Conservation (phyloP, 2,113 vertebrate genomes). For the Halcyon malimbica region DNA sequence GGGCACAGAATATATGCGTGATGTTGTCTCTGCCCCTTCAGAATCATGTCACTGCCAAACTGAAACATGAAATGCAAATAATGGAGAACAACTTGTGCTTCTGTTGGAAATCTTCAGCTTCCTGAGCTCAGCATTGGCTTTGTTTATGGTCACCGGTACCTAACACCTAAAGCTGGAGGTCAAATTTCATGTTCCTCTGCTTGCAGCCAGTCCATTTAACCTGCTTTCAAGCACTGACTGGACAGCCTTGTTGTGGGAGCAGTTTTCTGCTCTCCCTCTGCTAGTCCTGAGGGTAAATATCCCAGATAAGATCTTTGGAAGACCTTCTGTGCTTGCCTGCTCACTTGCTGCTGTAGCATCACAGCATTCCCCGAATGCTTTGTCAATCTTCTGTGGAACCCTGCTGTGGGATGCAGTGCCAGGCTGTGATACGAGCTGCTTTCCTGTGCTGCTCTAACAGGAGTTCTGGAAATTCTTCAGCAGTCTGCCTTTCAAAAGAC, state of each 20-base stretch:
- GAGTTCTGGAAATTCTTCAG: slow-evolving; percentile 30
- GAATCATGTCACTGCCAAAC: background rate
- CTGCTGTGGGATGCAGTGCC: background rate
- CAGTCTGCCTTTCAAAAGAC: background rate
- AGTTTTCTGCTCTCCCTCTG: background rate
- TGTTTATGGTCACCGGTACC: background rate
- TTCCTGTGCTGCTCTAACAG: background rate
- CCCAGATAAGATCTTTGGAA: slow-evolving; percentile 18
- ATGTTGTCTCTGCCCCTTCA: background rate
- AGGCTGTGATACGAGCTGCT: background rate
- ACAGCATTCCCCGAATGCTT: slow-evolving; percentile 27
- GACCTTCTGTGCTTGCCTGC: background rate
- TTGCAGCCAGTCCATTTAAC: background rate
- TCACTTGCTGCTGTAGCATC: background rate
- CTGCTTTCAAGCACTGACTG: background rate
- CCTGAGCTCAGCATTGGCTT: background rate
- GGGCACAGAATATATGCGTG: background rate
- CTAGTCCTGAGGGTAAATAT: background rate
- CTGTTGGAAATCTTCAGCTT: background rate
- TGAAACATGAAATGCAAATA: background rate
- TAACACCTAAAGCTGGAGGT: background rate
- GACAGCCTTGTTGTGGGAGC: background rate
- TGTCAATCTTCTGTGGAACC: background rate
- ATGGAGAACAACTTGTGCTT: background rate
- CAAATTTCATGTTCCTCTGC: background rate